Evolutionary conservation across 2,888 invertebrate species (phyloP), one percentile per base, ranked within the genome.

Genomic region (Campopleginae sp.): DNA sequence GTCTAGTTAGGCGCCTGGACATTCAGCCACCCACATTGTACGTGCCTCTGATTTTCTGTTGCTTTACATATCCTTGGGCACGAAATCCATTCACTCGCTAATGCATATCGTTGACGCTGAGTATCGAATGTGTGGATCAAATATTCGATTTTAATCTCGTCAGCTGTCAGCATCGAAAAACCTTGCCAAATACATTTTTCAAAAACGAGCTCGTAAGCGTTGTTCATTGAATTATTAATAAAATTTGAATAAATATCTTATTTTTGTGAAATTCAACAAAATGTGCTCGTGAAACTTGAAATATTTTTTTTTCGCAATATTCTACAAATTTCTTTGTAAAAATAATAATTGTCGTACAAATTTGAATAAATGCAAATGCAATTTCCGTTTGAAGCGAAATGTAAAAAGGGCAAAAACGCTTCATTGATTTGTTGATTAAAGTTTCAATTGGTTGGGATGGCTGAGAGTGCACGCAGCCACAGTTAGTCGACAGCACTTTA

Each of bases 51-150:
- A 61, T 51, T 38, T 38, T 68, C 38, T 17, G 19, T 61, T 86
- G 82, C 87, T 88, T 71, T 79, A 46, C 48, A 61, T 89, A 89
- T 90, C 90, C 89, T 90, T 90, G 89, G 86, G 85, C 51, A 77
- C 66, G 80, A 79, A 88, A 88, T 87, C 87, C 89, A 86, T 89
- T 89, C 89, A 89, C 89, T 88, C 88, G 89, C 84, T 86, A 72
- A 78, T 83, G 66, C 74, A 38, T 31, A 65, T 68, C 19, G 27
- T 58, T 14, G 58, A 27, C n/a, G n/a, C 58, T 14, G 14, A 5
- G 5, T 27, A 27, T 27, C 27, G 14, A 3, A 58, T 27, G 3
- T 58, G 14, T 48, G 31, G 42, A 27, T 48, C 12, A 17, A 48
- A n/a, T n/a, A 48, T 33, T 17, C 17, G 5, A 8, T 58, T 12